Conservation (phyloP, 2,113 vertebrate genomes). For the Apus apus region DNA sequence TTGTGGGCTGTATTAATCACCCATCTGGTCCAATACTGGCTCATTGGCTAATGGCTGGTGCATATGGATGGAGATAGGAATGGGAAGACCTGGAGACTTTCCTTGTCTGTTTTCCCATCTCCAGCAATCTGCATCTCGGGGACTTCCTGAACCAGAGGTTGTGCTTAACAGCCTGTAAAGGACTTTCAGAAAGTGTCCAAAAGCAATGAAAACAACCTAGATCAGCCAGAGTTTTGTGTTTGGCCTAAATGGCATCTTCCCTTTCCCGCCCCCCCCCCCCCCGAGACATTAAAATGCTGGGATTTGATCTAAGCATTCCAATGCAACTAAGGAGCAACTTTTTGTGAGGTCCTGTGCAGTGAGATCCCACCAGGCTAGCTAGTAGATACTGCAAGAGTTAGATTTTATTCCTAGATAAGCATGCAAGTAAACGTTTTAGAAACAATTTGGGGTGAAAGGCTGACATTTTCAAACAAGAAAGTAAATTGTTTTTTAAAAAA, state of each 20-base stretch:
- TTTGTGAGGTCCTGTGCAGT: background rate
- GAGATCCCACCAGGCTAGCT: background rate
- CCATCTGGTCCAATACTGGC: background rate
- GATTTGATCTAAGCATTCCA: conserved; percentile 24
- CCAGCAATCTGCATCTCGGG: background rate
- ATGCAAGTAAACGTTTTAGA: background rate
- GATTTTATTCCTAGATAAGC: background rate
- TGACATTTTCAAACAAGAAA: background rate
- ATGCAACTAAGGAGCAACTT: background rate
- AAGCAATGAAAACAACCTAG: background rate
- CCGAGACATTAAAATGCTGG: background rate
- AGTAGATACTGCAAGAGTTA: background rate
- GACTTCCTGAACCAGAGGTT: background rate
- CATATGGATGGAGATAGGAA: background rate
- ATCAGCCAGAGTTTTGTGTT: background rate
- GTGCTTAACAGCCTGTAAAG: conserved; percentile 27
- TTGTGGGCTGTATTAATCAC: background rate
- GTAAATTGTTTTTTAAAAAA: background rate
- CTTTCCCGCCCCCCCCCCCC: background rate
- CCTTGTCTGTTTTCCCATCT: background rate
- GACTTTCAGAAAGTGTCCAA: background rate
- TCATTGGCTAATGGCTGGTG: background rate
- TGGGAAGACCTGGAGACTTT: background rate
- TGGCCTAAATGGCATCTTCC: background rate
- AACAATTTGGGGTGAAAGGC: background rate